A percentile compares a stretch with the other conserved stretches of the same genome.
Conservation (phyloP, 2,113 vertebrate genomes). For the Potamarius usumacintae region DNA sequence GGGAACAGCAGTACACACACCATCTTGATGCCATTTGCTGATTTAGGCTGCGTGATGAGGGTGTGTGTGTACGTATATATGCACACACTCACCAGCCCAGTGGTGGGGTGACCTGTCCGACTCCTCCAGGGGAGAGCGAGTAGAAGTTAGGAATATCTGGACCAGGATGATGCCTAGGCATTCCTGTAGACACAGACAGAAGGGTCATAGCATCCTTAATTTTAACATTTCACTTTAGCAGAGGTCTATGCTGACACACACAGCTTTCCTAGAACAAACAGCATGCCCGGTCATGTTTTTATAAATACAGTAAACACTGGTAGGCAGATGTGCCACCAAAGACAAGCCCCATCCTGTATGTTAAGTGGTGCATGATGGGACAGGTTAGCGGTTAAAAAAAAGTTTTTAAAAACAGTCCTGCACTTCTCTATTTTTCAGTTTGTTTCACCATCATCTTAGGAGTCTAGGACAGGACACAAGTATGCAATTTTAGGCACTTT, state of each 20-base stretch:
- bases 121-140: constrained; percentile 90
- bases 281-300: neutral
- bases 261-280: neutral
- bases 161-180: constrained; percentile 90
- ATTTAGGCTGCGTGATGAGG: constrained; percentile 51
- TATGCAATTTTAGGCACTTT: neutral
- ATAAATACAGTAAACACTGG: neutral
- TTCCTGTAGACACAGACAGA: constrained; percentile 72
- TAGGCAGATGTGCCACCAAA: neutral
- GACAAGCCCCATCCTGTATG: neutral
- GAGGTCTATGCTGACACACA: neutral
- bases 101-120: constrained; percentile 95
- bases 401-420: neutral
- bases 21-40: constrained; percentile 27
- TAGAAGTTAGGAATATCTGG: constrained; percentile 96
- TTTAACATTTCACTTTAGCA: neutral
- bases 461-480: neutral
- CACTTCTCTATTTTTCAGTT: neutral
- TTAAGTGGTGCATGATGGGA: neutral
- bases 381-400: no score
- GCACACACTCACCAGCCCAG: constrained; percentile 95
- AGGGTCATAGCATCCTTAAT: neutral
- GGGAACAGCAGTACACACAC: neutral
- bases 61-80: constrained; percentile 45
- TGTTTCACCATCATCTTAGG: neutral